A percentile compares a stretch with the other conserved stretches of the same genome.
Conservation (phyloP, 2,888 invertebrate genomes). For the Epirrhoe alternata region DNA sequence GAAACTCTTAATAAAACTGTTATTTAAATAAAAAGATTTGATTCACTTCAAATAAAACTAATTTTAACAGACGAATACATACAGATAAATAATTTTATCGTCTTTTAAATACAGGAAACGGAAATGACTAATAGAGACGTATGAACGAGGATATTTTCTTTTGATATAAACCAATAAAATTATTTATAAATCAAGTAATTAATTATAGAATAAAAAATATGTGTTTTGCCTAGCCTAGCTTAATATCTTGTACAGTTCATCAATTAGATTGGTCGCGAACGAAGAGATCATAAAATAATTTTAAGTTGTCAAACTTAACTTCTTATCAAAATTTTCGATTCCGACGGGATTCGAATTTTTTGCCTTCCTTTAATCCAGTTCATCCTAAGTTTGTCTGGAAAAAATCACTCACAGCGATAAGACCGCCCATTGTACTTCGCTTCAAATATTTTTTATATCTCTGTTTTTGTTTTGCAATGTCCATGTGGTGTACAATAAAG, state of each 20-base stretch:
- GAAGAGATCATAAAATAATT: too few species aligned
- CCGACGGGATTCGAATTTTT: too few species aligned
- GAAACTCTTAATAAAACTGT: not conserved
- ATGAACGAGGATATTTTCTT: slow-evolving; percentile 33
- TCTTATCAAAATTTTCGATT: too few species aligned
- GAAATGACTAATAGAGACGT: slow-evolving; percentile 37
- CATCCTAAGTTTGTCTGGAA: too few species aligned
- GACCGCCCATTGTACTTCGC: too few species aligned
- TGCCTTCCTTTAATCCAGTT: too few species aligned
- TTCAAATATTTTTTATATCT: too few species aligned
- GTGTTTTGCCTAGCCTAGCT: not conserved
- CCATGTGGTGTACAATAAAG: too few species aligned
- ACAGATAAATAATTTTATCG: slow-evolving; percentile 32
- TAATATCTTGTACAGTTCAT: not conserved
- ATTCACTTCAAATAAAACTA: slow-evolving; percentile 12
- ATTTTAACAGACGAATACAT: slow-evolving; percentile 10
- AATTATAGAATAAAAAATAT: not conserved
- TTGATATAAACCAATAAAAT: slow-evolving; percentile 24
- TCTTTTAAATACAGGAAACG: slow-evolving; percentile 37
- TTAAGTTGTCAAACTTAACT: too few species aligned
- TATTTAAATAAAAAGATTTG: not conserved
- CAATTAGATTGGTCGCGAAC: too few species aligned
- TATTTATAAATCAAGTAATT: slow-evolving; percentile 5
- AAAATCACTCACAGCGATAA: too few species aligned
- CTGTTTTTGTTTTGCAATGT: too few species aligned